Conservation (phyloP, 2,888 invertebrate genomes). For the Caenorhabditis sp. region DNA sequence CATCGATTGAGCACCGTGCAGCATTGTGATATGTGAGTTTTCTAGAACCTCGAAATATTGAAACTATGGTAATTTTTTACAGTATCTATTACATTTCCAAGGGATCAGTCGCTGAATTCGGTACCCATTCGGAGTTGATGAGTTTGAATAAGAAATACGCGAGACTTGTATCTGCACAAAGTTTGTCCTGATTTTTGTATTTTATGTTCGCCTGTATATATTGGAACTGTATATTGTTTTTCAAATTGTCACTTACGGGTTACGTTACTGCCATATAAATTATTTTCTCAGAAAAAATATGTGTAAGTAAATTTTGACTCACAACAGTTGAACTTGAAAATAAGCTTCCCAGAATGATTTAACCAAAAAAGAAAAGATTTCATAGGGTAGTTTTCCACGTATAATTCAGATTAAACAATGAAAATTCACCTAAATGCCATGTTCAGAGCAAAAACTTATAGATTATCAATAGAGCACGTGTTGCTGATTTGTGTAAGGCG, state of each 20-base stretch:
- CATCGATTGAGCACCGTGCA: conserved; percentile 57
- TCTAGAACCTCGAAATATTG: background rate
- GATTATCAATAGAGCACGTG: too few species aligned
- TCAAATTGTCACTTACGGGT: background rate
- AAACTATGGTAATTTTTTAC: conserved; percentile 2
- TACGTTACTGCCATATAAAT: background rate
- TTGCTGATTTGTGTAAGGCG: too few species aligned
- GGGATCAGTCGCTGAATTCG: conserved; percentile 47
- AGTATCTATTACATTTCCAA: conserved; percentile 52
- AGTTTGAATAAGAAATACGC: conserved; percentile 49
- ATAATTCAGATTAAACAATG: too few species aligned
- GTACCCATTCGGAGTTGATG: conserved; percentile 53
- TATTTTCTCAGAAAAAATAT: background rate
- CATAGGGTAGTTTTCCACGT: too few species aligned
- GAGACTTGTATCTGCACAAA: conserved; percentile 44
- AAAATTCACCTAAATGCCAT: too few species aligned
- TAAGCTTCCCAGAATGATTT: too few species aligned
- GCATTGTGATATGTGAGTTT: conserved; percentile 43
- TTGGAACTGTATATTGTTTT: background rate
- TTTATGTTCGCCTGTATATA: background rate
- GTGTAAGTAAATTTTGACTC: too few species aligned
- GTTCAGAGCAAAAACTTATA: too few species aligned
- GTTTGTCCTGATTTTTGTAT: background rate
- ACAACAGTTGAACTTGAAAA: too few species aligned
- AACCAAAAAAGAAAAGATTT: too few species aligned